Conservation (phyloP, 2,888 invertebrate genomes). For the Drosophila antonietae region DNA sequence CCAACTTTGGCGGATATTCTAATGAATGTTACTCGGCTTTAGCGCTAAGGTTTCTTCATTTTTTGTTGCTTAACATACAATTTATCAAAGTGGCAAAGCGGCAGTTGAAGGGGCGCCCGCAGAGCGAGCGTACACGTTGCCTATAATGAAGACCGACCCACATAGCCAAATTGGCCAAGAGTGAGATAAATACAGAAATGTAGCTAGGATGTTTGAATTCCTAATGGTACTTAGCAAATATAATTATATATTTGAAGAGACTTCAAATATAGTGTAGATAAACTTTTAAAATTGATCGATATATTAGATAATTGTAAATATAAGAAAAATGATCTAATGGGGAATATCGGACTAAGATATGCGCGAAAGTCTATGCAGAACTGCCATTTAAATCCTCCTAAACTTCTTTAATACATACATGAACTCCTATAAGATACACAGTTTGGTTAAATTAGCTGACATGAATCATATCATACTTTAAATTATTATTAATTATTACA, state of each 20-base stretch:
- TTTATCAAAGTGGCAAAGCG: constrained; percentile 22
- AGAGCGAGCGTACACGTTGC: constrained; percentile 5
- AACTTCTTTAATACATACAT: background rate
- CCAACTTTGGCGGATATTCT: constrained; percentile 21
- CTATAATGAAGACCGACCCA: constrained; percentile 8
- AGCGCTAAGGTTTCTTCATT: constrained; percentile 15
- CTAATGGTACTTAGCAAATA: too few species aligned
- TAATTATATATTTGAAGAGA: background rate
- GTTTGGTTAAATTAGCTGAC: background rate
- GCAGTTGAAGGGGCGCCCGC: background rate
- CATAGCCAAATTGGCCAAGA: background rate
- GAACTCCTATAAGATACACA: background rate
- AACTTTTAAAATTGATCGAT: background rate
- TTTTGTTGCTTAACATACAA: constrained; percentile 8
- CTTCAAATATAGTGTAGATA: background rate
- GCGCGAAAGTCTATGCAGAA: background rate
- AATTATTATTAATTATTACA: too few species aligned
- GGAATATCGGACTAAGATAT: background rate
- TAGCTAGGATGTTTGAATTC: background rate
- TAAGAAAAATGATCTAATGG: background rate
- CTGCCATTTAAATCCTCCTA: background rate
- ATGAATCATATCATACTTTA: background rate
- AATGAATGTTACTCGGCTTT: constrained; percentile 30
- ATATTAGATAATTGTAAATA: background rate
- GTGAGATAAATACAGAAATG: background rate